phyloP scores from a whole-genome alignment of 2,113 vertebrate species.

The Rousettus leschenaultii region DNA sequence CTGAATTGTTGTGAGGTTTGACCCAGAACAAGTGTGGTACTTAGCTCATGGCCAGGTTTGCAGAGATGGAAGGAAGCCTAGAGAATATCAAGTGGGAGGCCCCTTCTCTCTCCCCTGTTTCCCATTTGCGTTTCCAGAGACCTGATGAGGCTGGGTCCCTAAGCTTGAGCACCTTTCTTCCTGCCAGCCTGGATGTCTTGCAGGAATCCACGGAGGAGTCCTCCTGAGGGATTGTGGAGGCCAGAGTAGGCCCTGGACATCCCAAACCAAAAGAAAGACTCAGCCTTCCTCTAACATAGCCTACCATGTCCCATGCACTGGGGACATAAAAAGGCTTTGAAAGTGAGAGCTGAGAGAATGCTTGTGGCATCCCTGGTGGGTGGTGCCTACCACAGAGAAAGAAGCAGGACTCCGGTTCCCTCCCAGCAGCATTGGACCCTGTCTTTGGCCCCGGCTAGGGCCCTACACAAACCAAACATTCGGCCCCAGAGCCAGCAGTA shows the following conservation, averaged over 20 bases:
- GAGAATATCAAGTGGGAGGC: background rate
- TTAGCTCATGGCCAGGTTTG: background rate
- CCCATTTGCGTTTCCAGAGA: background rate
- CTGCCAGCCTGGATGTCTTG: accelerated
- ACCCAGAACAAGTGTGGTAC: no score
- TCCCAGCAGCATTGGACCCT: background rate
- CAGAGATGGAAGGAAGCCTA: background rate
- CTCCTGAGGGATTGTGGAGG: background rate
- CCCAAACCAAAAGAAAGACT: background rate
- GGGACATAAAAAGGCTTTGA: background rate
- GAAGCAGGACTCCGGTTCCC: background rate
- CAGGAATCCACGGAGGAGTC: background rate
- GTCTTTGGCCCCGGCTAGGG: background rate
- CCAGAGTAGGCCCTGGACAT: accelerated
- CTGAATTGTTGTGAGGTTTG: accelerated
- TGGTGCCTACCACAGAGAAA: background rate
- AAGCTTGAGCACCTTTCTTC: background rate
- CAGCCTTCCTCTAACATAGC: background rate
- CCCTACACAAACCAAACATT: slow-evolving; percentile 78
- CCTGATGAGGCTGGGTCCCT: background rate
- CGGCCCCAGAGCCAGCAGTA: slow-evolving; percentile 55
- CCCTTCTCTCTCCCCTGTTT: background rate
- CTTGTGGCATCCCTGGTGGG: background rate
- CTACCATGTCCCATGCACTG: accelerated
- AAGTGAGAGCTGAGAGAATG: background rate